These are phyloP conservation scores for Norana najaformis DNA, from an alignment of 2,888 invertebrate genomes.

Conservation along the genomic window DNA sequence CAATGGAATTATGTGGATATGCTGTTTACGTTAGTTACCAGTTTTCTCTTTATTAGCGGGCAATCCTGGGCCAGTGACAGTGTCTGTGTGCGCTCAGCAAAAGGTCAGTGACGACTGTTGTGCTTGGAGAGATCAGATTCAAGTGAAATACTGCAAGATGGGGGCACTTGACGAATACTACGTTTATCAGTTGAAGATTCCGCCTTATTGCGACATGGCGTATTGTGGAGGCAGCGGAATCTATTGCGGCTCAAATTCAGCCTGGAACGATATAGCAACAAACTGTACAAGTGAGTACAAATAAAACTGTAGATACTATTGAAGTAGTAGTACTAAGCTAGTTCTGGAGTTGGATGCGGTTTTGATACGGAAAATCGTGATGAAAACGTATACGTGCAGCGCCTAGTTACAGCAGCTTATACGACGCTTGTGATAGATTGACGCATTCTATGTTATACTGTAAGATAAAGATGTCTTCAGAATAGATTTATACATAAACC, in stretches of 20 bases:
- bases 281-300: not conserved
- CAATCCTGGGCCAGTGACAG: not conserved
- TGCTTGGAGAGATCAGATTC: conserved; percentile 8
- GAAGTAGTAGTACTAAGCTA: no score
- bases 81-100: not conserved
- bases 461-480: no score
- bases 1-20: no score
- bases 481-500: no score
- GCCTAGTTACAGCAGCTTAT: no score
- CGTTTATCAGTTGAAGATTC: not conserved
- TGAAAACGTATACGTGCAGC: no score
- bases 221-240: conserved; percentile 8
- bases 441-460: no score
- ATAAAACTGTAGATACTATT: no score
- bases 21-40: no score
- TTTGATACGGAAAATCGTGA: no score
- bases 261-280: not conserved
- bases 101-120: not conserved
- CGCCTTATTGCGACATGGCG: conserved; percentile 22
- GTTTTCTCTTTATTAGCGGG: not conserved
- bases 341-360: no score
- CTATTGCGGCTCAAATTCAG: not conserved
- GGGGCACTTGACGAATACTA: not conserved
- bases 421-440: no score
- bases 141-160: not conserved